Percentiles rank a stretch among this genome's conserved stretches.
Evolutionary conservation across 2,888 invertebrate species (phyloP).

Genomic region (Stomorhina lunata): DNA sequence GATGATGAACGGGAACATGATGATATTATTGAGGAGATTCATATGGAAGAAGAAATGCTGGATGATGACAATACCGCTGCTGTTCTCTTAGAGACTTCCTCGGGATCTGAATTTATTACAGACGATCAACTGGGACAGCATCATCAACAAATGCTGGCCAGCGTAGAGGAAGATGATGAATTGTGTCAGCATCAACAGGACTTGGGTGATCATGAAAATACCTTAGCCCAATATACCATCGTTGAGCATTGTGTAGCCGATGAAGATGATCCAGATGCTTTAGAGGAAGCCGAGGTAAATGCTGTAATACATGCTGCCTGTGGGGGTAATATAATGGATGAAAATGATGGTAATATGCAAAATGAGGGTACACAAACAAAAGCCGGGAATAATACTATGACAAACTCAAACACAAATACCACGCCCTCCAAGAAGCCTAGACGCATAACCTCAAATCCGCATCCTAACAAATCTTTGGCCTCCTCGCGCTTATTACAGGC

Average conservation of each 20-base stretch:
- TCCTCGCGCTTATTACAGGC: slow-evolving; percentile 74
- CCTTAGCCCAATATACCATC: slow-evolving; percentile 73
- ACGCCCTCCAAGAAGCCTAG: slow-evolving; percentile 67
- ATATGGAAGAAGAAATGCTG: slow-evolving; percentile 75
- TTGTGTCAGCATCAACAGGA: slow-evolving; percentile 61
- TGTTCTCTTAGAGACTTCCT: slow-evolving; percentile 67
- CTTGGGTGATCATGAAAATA: slow-evolving; percentile 70
- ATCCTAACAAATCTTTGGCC: slow-evolving; percentile 50
- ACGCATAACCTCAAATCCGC: slow-evolving; percentile 40
- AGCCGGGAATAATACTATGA: background rate
- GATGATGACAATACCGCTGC: slow-evolving; percentile 71
- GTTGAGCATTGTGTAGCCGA: slow-evolving; percentile 70
- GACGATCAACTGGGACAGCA: slow-evolving; percentile 71
- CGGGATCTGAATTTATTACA: slow-evolving; percentile 69
- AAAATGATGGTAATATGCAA: background rate
- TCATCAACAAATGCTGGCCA: slow-evolving; percentile 66
- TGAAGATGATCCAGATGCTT: slow-evolving; percentile 70
- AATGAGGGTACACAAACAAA: slow-evolving; percentile 58
- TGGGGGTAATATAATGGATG: slow-evolving; percentile 40
- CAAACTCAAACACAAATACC: slow-evolving; percentile 2
- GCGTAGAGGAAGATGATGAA: slow-evolving; percentile 69
- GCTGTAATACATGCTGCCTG: slow-evolving; percentile 66
- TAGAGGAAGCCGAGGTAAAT: slow-evolving; percentile 70
- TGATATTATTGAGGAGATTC: slow-evolving; percentile 76
- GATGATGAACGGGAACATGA: slow-evolving; percentile 73